phyloP scores from a whole-genome alignment of 2,113 vertebrate species.

The Anoplopoma fimbria region DNA sequence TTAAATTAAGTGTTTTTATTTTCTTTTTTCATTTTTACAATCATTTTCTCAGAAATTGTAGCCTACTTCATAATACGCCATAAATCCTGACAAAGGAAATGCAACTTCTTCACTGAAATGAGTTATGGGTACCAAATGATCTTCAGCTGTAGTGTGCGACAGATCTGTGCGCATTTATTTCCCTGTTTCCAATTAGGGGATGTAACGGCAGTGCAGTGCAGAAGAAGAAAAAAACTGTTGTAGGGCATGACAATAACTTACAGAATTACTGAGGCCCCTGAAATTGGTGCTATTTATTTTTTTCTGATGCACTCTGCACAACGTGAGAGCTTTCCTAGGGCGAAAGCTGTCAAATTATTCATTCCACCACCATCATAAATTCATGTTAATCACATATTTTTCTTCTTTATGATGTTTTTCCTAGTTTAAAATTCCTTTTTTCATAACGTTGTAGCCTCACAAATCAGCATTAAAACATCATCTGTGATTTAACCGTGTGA shows the following conservation, averaged over 20 bases:
- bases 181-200: constrained; percentile 1
- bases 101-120: background rate
- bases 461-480: constrained; percentile 12
- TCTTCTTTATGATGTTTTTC: constrained; percentile 18
- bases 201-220: constrained; percentile 5
- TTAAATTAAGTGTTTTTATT: background rate
- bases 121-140: background rate
- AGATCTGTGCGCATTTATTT: constrained; percentile 11
- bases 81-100: background rate
- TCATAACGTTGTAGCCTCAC: background rate
- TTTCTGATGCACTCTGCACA: constrained; percentile 21
- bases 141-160: background rate
- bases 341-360: constrained; percentile 59
- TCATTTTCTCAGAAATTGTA: background rate
- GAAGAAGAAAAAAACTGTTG: constrained; percentile 5
- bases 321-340: constrained; percentile 33
- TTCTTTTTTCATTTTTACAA: background rate
- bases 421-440: constrained; percentile 4
- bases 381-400: constrained; percentile 44
- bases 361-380: constrained; percentile 50
- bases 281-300: constrained; percentile 47
- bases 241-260: constrained; percentile 20
- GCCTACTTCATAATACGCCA: too few relatives aligned
- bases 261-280: background rate
- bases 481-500: constrained; percentile 11